Conservation (phyloP, 1,140 invertebrate genomes). For the Varroa destructor region DNA sequence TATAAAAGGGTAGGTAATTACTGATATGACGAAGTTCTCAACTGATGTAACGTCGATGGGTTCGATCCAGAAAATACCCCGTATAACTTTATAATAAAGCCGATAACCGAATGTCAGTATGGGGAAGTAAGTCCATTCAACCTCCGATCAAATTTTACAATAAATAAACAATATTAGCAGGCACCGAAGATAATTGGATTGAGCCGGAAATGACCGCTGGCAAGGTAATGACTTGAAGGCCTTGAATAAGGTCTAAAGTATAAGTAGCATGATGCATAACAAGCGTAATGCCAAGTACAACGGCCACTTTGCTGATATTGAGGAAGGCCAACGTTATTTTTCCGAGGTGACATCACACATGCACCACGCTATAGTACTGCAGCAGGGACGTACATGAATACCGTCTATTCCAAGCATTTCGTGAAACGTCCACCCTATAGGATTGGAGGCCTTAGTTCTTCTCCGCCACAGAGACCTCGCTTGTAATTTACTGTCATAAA, state of each 20-base stretch:
- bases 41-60: too few species aligned
- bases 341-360: background rate
- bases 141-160: background rate
- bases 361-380: background rate
- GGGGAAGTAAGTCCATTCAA: conserved; percentile 2
- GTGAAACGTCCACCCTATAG: conserved; percentile 28
- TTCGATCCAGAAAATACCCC: background rate
- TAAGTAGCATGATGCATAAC: conserved; percentile 1
- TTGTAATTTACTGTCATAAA: background rate
- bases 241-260: background rate
- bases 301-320: background rate
- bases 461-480: conserved; percentile 5
- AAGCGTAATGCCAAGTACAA: background rate
- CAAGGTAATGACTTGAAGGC: background rate
- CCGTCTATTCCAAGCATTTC: conserved; percentile 32
- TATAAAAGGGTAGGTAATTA: conserved; percentile 45
- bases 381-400: conserved; percentile 32
- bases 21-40: too few species aligned
- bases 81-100: background rate
- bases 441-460: background rate
- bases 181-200: background rate
- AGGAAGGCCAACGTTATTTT: background rate
- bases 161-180: background rate
- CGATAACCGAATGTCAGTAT: background rate
- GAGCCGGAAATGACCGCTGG: background rate